Base-by-base conservation (phyloP, 92 coral and sea anemone genomes). In the Metridium senile region DNA sequence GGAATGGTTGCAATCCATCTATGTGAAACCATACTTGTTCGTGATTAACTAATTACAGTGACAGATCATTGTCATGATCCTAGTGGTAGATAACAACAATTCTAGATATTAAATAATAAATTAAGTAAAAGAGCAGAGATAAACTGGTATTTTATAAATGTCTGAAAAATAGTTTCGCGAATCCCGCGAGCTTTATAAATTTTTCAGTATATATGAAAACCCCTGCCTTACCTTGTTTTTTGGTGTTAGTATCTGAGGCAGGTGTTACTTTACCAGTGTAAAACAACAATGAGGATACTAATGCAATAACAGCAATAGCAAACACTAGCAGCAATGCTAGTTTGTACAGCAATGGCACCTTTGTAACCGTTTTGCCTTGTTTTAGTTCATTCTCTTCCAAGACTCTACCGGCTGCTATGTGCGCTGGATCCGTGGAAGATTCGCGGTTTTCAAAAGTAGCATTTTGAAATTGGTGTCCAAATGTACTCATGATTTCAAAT, bases 391-490 rank as follows among this genome's bases (percentile, higher is more conserved):
- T 73, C 39, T 73, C 68, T 58, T 73, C 68, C 64, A 73, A 73
- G 20, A 73, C 68, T 33, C 57, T 73, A 0, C 78, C 78, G 9
- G 78, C 78, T 22, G 78, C 78, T 26, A 46, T 57, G 17, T 58
- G 68, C 17, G 34, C 78, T 11, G 78, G 78, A 34, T 73, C 78
- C 1, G 3, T 19, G 4, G 61, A 54, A 54, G 51, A 22, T n/a
- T 22, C 31, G 9, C 31, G 1, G 32, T 22, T 16, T 22, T 59
- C 66, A 26, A 56, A 73, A 2, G 58, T n/a, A 4, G 78, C 67
- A n/a, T 73, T 73, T 57, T 73, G 68, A 73, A 32, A 31, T 25
- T 25, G n/a, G 25, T 51, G 74, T 53, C 74, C 74, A 70, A 70
- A 70, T 18, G 74, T 45, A 18, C 74, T n/a, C n/a, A n/a, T n/a